Evolutionary conservation across 64 coral and sea anemone genomes (phyloP), one percentile per base, ranked within the genome.

Genomic region (Anthopleura sola): DNA sequence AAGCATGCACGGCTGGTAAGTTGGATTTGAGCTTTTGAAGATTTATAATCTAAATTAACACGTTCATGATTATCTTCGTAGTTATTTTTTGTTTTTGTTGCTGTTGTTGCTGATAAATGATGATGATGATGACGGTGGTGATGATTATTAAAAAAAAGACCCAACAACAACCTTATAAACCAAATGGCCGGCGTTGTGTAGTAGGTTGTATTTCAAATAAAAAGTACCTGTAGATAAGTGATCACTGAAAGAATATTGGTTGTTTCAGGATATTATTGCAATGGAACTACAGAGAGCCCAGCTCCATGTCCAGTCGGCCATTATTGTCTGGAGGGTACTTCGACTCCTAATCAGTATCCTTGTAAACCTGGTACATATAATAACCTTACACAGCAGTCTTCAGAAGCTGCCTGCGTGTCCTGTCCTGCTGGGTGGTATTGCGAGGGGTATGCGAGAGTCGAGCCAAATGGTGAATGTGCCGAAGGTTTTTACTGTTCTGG

Each of bases 341-440:
- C 74, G 31, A 92, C 89, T 51, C 49, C 89, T 51, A 94, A 93
- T 3, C 89, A 98, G 56, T 88, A 90, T 66, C 92, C 92, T 26
- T 98, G 96, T 81, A 88, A 83, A 77, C 89, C 92, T 58, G 96
- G 96, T 23, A 94, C 96, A 17, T 98, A 92, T 77, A 98, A 98
- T 44, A 98, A 98, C 74, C 75, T 82, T 17, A 94, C 96, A 8
- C 78, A 84, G 5, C 96, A 98, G 26, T 81, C 96, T 2, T 90
- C 86, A 13, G 89, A 79, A 44, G 82, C 33, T 32, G 82, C 96
- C 0, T 98, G 96, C 36, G 82, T 91, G 50, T 88, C 87, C 19
- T 98, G 96, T 75, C 89, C 90, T 66, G 86, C 96, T 2, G 96
- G 96, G 11, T 89, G 86, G 21, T 98, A 98, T 54, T 98, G 96